Evolutionary conservation across 2,113 vertebrate species (phyloP), one percentile per base, ranked within the genome.

Genomic region (Brachypteracias leptosomus): DNA sequence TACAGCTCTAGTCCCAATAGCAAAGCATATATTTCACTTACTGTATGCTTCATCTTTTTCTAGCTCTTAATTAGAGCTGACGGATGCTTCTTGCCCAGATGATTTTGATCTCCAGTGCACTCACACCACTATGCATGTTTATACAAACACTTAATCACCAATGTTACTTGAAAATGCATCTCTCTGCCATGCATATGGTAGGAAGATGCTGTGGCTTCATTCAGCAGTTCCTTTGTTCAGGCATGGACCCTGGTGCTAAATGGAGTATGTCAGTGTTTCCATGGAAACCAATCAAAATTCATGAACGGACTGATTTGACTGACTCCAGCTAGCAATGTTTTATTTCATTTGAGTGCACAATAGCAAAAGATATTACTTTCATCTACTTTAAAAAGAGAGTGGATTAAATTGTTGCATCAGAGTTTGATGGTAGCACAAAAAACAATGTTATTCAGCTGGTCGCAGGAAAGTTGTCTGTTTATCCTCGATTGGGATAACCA

Each of bases 281-380:
- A 96, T 74, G 71, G 96, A 90, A 97, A 97, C 91, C 88, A 84
- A 95, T 97, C 90, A 92, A 92, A 95, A 95, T 96, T 96, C 89
- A 83, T 83, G 82, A 89, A 96, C 95, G 52, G 52, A 38, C 79
- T 67, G 52, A 93, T 92, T 68, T 94, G 70, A 84, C 75, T 92
- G n/a, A 42, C 36, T 96, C 80, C 88, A 86, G 73, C 77, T 71
- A 95, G 78, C 71, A 55, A 74, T 76, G 92, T 92, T 93, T 97
- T 89, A 92, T 85, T 97, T 87, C 52, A 75, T 94, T 91, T 90
- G 57, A 67, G 66, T 40, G 67, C 47, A 75, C 36, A 79, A 80
- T 9, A 85, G 68, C 46, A 78, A 92, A 89, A 81, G 51, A 52
- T 72, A 65, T 26, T 61, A n/a, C 49, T 87, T 95, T 93, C 93